Evolutionary conservation across 2,797 vertebrate species (phyloP), one percentile per base, ranked within the genome.

Genomic region (Helarctos malayanus): DNA sequence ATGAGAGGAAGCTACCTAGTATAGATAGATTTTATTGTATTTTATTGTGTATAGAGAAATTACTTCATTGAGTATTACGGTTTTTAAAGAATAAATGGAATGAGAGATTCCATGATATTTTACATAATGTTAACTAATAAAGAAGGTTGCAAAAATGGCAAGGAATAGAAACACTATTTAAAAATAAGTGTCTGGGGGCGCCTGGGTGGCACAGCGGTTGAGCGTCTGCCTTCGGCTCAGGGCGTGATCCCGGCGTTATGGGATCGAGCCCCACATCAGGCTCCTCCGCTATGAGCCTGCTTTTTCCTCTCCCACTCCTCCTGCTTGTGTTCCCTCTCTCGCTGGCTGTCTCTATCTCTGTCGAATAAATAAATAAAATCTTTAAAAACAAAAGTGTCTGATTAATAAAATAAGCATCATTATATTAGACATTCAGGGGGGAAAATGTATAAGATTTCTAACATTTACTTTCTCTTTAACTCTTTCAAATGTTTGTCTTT

Each of bases 61-160:
- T 8, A 83, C 52, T 69, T 97, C 57, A 89, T 1, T 89, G 38
- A 86, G 52, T 12, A 86, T 63, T 25, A 81, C 9, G 54, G 16
- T 81, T 89, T 93, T 89, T 75, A 95, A 76, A 59, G 14, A 76
- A 86, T 69, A 86, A 89, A 87, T 63, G 80, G 6, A 49, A 69
- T 65, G 47, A 68, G 16, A 8, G 3, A 45, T 75, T 91, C 61
- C 49, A 57, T 80, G 18, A 35, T 59, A 47, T 59, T 81, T 76
- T 63, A 25, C 9, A 69, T 89, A 69, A 45, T 29, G n/a, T 91
- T 91, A 87, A 32, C 54, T 96, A 88, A 83, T n/a, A 15, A 59
- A 57, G 25, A 75, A 5, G 69, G 18, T 38, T 87, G 6, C 1
- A 59, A 88, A 93, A 84, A 79, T 71, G 41, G 12, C 41, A 89